Conservation (phyloP, 2,888 invertebrate species). For the Drosophila prostipennis region DNA sequence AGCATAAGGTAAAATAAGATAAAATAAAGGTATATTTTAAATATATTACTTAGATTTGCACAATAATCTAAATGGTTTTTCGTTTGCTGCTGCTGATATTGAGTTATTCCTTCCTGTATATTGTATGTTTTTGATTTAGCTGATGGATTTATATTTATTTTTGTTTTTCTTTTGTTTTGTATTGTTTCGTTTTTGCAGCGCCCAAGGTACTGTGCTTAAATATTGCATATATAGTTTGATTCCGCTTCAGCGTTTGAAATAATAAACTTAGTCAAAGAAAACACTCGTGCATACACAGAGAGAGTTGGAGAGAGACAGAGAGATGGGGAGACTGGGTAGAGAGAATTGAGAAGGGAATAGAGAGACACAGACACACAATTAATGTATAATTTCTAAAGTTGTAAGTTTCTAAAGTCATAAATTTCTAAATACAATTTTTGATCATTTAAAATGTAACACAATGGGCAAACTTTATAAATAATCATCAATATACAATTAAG, state of each 20-base stretch:
- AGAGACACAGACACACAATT: slow-evolving; percentile 15
- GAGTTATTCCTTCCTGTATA: slow-evolving; percentile 31
- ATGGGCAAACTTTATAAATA: slow-evolving; percentile 17
- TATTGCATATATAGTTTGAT: slow-evolving; percentile 56
- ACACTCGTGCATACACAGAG: slow-evolving; percentile 14
- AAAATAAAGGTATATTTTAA: slow-evolving; percentile 34
- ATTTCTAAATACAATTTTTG: slow-evolving; percentile 44
- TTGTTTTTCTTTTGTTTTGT: background rate
- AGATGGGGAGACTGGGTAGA: slow-evolving; percentile 1
- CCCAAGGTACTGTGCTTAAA: slow-evolving; percentile 58
- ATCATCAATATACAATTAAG: slow-evolving; percentile 11
- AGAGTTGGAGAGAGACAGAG: background rate
- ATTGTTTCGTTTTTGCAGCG: slow-evolving; percentile 7
- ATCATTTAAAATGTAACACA: slow-evolving; percentile 70
- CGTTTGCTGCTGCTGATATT: slow-evolving; percentile 10
- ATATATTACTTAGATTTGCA: slow-evolving; percentile 39
- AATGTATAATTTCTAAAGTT: slow-evolving; percentile 8
- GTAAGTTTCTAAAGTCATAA: slow-evolving; percentile 26
- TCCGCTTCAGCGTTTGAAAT: slow-evolving; percentile 34
- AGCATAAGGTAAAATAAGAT: slow-evolving; percentile 47
- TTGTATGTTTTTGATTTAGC: slow-evolving; percentile 14
- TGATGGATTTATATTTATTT: background rate
- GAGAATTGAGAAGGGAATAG: slow-evolving; percentile 16
- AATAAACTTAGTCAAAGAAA: slow-evolving; percentile 27
- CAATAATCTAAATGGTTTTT: slow-evolving; percentile 14